These are phyloP conservation scores for Petrolisthes cinctipes DNA, from an alignment of 2,888 invertebrate genomes.

Conservation along the genomic window DNA sequence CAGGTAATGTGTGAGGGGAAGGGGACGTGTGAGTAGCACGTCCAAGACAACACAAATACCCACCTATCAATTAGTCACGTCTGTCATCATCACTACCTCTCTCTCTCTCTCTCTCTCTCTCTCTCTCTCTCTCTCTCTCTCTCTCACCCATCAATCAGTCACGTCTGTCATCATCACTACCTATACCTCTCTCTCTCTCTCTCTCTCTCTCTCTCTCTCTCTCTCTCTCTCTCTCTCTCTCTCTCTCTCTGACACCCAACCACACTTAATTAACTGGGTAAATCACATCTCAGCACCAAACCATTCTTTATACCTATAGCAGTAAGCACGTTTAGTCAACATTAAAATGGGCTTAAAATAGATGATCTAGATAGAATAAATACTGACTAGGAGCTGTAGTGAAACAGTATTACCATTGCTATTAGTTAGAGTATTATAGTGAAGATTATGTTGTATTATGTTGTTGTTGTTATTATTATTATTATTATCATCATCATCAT, in stretches of 20 bases:
- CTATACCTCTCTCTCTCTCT: background rate
- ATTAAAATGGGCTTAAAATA: background rate
- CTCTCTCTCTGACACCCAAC: background rate
- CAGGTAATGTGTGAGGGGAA: background rate
- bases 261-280: no score
- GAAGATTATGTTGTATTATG: no score
- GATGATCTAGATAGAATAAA: background rate
- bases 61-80: background rate
- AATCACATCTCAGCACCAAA: no score
- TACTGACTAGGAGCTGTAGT: background rate
- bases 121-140: constrained; percentile 13
- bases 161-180: background rate
- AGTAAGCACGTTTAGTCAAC: background rate
- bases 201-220: constrained; percentile 29
- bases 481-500: background rate
- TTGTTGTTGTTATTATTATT: background rate
- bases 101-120: background rate
- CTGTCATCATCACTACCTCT: background rate
- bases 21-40: background rate
- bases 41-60: background rate
- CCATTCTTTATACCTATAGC: no score
- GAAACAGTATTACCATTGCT: background rate
- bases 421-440: background rate
- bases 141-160: background rate
- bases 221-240: constrained; percentile 17